Evolutionary conservation across 2,797 vertebrate genomes (phyloP).

Genomic region (Bovichtus diacanthus): DNA sequence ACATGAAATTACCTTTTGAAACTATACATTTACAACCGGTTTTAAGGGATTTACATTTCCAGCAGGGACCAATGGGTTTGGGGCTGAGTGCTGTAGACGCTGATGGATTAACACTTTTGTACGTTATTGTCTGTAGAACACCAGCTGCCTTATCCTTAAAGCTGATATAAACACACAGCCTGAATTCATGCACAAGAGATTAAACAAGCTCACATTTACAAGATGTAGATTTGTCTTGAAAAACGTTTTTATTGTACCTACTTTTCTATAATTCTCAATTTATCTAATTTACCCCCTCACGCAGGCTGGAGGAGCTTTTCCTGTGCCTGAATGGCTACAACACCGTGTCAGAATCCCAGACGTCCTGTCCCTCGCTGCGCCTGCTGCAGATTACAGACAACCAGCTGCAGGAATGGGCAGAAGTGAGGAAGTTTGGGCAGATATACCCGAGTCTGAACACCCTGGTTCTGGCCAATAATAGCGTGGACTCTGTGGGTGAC

Average conservation of each 20-base stretch:
- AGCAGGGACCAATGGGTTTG: no score
- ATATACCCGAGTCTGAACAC: constrained; percentile 93
- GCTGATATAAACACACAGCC: background rate
- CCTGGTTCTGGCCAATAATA: constrained; percentile 95
- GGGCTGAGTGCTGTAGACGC: no score
- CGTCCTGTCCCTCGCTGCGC: constrained; percentile 91
- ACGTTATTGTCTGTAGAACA: no score
- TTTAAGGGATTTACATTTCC: no score
- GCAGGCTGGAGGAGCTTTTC: constrained; percentile 97
- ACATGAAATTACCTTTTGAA: background rate
- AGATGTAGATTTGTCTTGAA: background rate
- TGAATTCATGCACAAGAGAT: no score
- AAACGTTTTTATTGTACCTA: background rate
- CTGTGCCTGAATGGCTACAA: constrained; percentile 96
- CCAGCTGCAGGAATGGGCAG: constrained; percentile 93
- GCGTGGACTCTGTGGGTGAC: constrained; percentile 89
- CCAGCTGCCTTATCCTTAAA: background rate
- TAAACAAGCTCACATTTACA: background rate
- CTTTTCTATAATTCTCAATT: background rate
- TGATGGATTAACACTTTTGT: no score
- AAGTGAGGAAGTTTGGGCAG: constrained; percentile 93
- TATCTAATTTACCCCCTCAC: background rate
- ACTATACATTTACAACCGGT: background rate
- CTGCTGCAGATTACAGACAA: constrained; percentile 98
- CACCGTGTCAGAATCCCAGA: constrained; percentile 89